Percentiles rank a stretch among this genome's conserved stretches.
These are phyloP conservation scores for Phrynocephalus guinanensis DNA, from an alignment of 2,797 vertebrate species.

Conservation along the genomic window DNA sequence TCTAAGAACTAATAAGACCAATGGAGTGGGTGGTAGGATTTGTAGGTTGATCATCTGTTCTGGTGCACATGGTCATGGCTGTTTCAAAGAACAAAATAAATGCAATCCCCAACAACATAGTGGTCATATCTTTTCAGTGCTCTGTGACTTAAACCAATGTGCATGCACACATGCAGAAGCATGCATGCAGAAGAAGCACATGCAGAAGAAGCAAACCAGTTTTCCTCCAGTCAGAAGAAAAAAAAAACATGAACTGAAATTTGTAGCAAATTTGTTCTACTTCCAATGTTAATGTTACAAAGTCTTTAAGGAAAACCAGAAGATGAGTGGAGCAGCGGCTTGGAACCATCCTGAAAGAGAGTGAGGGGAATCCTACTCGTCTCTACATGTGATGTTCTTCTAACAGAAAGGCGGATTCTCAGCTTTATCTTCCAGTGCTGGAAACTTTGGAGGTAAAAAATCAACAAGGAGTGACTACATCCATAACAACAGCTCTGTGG, in stretches of 20 bases:
- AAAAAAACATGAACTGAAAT: neutral
- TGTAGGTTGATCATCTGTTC: neutral
- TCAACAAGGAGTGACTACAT: no score
- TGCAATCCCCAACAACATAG: neutral
- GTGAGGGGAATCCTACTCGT: neutral
- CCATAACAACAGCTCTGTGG: neutral
- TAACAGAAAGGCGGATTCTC: neutral
- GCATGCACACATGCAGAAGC: neutral
- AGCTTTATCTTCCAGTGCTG: neutral
- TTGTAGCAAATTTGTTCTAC: neutral
- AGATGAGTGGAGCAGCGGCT: neutral
- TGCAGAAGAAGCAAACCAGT: neutral
- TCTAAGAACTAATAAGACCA: neutral
- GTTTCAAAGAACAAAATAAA: neutral
- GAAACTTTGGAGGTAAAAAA: neutral
- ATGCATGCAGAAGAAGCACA: neutral
- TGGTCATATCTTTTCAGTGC: neutral
- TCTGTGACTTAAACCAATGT: neutral
- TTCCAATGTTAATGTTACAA: constrained; percentile 12
- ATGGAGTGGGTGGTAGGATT: neutral
- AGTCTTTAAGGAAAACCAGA: neutral
- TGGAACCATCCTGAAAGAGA: neutral
- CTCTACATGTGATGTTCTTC: neutral
- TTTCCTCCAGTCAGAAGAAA: neutral
- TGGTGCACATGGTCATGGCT: neutral